These are phyloP conservation scores for Ptychadena robeensis DNA, from an alignment of 2,797 vertebrate genomes.

Conservation along the genomic window DNA sequence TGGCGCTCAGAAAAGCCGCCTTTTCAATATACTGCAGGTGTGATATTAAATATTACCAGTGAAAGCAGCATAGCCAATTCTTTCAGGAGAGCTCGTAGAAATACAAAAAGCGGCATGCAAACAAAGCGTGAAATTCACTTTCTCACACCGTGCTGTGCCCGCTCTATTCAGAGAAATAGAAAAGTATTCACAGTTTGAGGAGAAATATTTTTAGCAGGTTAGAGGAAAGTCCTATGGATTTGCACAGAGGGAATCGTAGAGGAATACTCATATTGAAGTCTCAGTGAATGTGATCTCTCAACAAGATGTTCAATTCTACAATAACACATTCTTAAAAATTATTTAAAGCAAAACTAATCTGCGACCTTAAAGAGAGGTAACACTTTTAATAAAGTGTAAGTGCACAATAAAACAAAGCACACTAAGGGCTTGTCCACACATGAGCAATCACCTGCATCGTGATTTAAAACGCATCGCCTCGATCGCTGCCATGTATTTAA, in stretches of 20 bases:
- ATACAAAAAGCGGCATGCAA: not conserved
- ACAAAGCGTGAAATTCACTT: constrained; percentile 22
- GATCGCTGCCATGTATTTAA: too few species aligned
- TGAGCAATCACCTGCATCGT: too few species aligned
- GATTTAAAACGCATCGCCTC: too few species aligned
- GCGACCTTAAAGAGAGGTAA: not conserved
- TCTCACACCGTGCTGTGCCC: not conserved
- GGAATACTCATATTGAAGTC: not conserved
- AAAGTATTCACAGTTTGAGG: not conserved
- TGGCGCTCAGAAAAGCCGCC: not conserved
- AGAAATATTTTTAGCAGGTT: not conserved
- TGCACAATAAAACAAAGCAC: too few species aligned
- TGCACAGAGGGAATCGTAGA: not conserved
- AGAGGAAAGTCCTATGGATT: not conserved
- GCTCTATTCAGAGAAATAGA: not conserved
- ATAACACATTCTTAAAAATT: not conserved
- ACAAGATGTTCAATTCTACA: not conserved
- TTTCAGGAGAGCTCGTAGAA: not conserved
- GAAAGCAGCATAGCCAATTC: constrained; percentile 4
- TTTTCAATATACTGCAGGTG: constrained; percentile 2
- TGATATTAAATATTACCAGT: constrained; percentile 1
- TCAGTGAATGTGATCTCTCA: not conserved
- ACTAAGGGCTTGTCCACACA: too few species aligned
- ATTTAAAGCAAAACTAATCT: not conserved
- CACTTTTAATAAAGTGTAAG: not conserved